Conservation (phyloP, 2,797 vertebrate species). For the Notolepis coatsorum region DNA sequence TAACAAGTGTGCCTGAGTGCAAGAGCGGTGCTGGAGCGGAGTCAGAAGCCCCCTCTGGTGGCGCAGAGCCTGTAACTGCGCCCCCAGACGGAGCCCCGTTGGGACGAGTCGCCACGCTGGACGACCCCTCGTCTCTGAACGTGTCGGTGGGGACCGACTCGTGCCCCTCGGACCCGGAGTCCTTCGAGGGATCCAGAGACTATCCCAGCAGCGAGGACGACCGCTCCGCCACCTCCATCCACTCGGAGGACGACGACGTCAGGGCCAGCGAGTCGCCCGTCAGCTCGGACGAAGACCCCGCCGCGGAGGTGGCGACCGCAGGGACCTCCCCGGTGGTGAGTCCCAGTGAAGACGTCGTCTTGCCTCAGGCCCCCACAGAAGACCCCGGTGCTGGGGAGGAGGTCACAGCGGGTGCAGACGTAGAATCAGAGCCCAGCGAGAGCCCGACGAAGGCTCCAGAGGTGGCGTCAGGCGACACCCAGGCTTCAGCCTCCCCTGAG, state of each 20-base stretch:
- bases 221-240: conserved; percentile 37
- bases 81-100: not conserved
- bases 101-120: conserved; percentile 8
- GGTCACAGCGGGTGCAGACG: not conserved
- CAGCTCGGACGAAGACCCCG: conserved; percentile 10
- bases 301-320: not conserved
- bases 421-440: not conserved
- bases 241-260: conserved; percentile 5
- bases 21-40: not conserved
- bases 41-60: conserved; percentile 45
- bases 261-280: not conserved
- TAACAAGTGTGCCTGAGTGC: not conserved
- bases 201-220: conserved; percentile 22
- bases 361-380: not conserved
- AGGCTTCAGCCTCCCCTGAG: not conserved
- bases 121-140: conserved; percentile 17
- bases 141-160: conserved; percentile 39
- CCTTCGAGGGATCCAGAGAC: conserved; percentile 12
- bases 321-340: no score
- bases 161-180: conserved; percentile 27
- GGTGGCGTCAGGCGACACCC: not conserved
- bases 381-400: not conserved
- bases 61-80: not conserved
- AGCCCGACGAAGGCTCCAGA: not conserved
- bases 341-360: not conserved